Conservation (phyloP, 2,113 vertebrate species). For the Trichechus manatus region DNA sequence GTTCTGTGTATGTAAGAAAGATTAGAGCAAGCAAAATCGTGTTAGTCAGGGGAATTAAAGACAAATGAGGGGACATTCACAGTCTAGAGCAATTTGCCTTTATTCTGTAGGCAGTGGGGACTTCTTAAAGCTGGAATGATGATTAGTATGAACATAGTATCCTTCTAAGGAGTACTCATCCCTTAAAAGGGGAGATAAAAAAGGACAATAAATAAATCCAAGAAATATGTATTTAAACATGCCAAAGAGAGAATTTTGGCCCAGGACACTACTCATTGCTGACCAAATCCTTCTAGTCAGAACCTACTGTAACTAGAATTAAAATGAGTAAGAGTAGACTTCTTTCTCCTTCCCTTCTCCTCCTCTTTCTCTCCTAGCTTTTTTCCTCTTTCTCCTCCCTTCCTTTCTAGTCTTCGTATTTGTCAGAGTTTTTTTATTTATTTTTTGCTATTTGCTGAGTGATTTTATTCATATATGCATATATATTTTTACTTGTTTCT, state of each 20-base stretch:
- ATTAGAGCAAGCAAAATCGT: background rate
- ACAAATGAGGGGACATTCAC: background rate
- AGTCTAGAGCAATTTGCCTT: background rate
- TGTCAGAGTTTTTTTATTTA: background rate
- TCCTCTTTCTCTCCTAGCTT: background rate
- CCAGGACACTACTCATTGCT: background rate
- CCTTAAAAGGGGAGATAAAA: background rate
- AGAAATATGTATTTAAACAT: background rate
- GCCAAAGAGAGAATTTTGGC: background rate
- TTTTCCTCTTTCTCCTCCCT: background rate
- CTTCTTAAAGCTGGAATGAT: background rate
- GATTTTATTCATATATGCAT: background rate
- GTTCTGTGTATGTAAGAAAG: background rate
- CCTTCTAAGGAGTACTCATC: background rate
- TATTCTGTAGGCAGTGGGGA: background rate
- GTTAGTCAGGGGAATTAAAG: background rate
- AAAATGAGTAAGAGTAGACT: background rate
- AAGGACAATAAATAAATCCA: background rate
- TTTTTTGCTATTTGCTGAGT: background rate
- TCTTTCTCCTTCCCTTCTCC: background rate
- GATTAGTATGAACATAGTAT: background rate
- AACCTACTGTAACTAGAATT: background rate
- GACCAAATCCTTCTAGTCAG: background rate
- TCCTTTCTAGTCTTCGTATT: background rate
- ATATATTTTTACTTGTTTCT: conserved; percentile 1